These are phyloP conservation scores for Arbacia lixula DNA, from an alignment of 53 echinoderm and acorn worm genomes.

Conservation along the genomic window DNA sequence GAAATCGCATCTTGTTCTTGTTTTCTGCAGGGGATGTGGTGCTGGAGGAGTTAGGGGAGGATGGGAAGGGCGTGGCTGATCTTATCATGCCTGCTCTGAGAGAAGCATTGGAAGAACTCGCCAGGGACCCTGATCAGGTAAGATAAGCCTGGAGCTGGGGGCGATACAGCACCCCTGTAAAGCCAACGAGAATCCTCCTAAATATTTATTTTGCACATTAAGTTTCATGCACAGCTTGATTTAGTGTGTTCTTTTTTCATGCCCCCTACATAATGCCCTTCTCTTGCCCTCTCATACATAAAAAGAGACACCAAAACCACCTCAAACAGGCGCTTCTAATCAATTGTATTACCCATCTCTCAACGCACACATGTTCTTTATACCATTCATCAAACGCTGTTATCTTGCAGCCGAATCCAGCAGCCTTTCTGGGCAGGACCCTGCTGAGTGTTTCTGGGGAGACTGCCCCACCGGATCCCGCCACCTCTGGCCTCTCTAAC, in stretches of 20 bases:
- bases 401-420: conserved; percentile 30
- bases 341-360: too few relatives aligned
- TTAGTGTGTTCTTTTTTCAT: too few relatives aligned
- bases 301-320: too few relatives aligned
- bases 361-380: too few relatives aligned
- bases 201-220: too few relatives aligned
- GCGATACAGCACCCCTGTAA: too few relatives aligned
- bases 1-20: not conserved
- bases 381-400: too few relatives aligned
- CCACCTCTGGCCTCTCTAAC: conserved; percentile 16
- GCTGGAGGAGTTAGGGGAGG: conserved; percentile 43
- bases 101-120: conserved; percentile 63
- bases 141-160: not conserved
- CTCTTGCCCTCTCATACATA: too few relatives aligned
- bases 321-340: too few relatives aligned
- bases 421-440: conserved; percentile 31
- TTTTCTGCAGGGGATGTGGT: conserved; percentile 36
- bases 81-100: conserved; percentile 52
- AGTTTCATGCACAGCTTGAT: too few relatives aligned
- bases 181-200: too few relatives aligned
- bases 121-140: conserved; percentile 60
- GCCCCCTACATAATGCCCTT: too few relatives aligned
- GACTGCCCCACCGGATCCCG: not conserved
- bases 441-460: conserved; percentile 24
- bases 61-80: conserved; percentile 38